Percentiles rank a stretch among this genome's conserved stretches.
phyloP scores from a whole-genome alignment of 1,140 invertebrate species.

The Drosophila tristis region DNA sequence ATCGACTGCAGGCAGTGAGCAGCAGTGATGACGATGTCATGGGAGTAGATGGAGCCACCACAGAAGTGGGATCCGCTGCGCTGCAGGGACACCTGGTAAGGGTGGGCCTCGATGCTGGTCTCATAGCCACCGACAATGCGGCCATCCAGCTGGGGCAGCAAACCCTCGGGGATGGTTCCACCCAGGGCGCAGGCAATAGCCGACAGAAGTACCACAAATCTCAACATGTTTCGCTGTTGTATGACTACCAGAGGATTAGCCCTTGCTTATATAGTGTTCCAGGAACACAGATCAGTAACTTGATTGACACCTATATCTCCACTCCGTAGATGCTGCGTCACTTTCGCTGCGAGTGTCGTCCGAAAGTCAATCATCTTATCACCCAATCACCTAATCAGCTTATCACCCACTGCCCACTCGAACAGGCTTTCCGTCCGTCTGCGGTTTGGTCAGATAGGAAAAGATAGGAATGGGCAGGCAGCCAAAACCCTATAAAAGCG shows the following conservation, averaged over 20 bases:
- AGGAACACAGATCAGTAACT: not conserved
- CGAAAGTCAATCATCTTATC: not conserved
- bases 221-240: conserved; percentile 48
- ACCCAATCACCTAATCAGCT: conserved; percentile 33
- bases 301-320: not conserved
- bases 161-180: conserved; percentile 62
- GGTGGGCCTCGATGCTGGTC: conserved; percentile 71
- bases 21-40: conserved; percentile 86
- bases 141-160: conserved; percentile 75
- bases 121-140: conserved; percentile 85
- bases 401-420: conserved; percentile 27
- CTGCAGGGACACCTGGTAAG: conserved; percentile 73
- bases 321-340: conserved; percentile 11
- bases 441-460: not conserved
- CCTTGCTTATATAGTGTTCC: conserved; percentile 32
- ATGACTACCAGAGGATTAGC: conserved; percentile 2
- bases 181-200: conserved; percentile 54
- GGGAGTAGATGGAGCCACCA: conserved; percentile 86
- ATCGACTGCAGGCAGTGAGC: conserved; percentile 86
- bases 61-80: conserved; percentile 85
- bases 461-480: no score
- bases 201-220: conserved; percentile 51
- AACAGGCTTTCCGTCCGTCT: conserved; percentile 10
- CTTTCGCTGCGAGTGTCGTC: not conserved
- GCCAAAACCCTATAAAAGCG: conserved; percentile 42